A percentile compares a stretch with the other conserved stretches of the same genome.
Evolutionary conservation across 2,888 invertebrate species (phyloP).

Genomic region (Thyatira batis): DNA sequence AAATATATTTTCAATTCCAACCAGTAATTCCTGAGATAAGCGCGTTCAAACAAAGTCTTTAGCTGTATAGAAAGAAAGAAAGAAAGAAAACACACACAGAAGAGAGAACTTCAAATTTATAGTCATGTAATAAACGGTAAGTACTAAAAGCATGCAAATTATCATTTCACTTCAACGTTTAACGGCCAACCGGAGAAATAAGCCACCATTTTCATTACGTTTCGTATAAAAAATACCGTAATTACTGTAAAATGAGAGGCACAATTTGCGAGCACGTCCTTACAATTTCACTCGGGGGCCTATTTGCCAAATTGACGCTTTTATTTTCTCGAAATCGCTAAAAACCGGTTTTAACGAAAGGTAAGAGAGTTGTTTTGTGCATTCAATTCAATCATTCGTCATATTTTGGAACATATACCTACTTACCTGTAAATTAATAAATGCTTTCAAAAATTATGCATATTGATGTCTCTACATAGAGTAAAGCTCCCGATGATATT

Average conservation of each 20-base stretch:
- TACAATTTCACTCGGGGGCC: conserved; percentile 1
- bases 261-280: neutral
- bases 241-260: conserved; percentile 1
- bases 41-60: too few relatives aligned
- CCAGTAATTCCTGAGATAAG: too few relatives aligned
- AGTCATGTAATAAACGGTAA: neutral
- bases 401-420: neutral
- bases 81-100: too few relatives aligned
- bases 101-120: neutral
- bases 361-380: neutral
- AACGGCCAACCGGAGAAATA: neutral
- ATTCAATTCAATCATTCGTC: neutral
- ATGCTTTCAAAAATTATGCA: too few relatives aligned
- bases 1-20: too few relatives aligned
- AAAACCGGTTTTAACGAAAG: neutral
- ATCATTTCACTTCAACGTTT: neutral
- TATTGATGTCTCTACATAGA: too few relatives aligned
- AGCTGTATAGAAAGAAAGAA: too few relatives aligned
- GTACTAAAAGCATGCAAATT: neutral
- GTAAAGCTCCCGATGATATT: too few relatives aligned
- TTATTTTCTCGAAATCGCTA: conserved; percentile 1
- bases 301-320: conserved; percentile 1
- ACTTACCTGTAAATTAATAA: too few relatives aligned
- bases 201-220: neutral
- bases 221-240: neutral